Evolutionary conservation across 2,113 vertebrate species (phyloP).

Genomic region (Erpornis zantholeuca): DNA sequence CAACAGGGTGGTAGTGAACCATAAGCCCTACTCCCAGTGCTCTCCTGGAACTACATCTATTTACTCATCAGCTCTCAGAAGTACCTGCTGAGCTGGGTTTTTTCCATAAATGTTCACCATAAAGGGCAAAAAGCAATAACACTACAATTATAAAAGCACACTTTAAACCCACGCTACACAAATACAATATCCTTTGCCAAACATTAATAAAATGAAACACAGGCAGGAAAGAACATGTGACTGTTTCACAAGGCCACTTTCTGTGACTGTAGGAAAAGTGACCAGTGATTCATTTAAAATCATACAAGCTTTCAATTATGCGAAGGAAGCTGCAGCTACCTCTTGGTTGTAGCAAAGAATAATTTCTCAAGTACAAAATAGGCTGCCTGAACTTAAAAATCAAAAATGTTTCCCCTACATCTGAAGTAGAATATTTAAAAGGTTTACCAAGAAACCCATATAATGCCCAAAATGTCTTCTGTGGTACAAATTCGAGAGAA

Average conservation of each 20-base stretch:
- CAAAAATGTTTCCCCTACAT: not conserved
- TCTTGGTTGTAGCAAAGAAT: not conserved
- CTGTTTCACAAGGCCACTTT: not conserved
- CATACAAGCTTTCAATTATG: not conserved
- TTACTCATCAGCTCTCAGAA: not conserved
- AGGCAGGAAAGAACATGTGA: not conserved
- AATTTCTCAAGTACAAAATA: not conserved
- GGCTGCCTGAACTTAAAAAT: not conserved
- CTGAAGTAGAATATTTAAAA: not conserved
- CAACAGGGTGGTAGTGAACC: not conserved
- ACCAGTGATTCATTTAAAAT: not conserved
- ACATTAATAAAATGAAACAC: not conserved
- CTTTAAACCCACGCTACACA: not conserved
- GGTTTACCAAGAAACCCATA: not conserved
- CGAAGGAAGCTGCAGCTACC: not conserved
- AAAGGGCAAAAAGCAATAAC: not conserved
- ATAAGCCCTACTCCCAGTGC: no score
- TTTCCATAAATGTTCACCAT: not conserved
- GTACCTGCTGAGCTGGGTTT: not conserved
- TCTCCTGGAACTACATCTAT: not conserved
- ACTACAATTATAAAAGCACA: not conserved
- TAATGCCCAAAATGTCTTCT: not conserved
- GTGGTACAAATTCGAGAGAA: not conserved
- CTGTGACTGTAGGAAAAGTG: not conserved
- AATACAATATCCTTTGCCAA: not conserved